Evolutionary conservation across 2,113 vertebrate species (phyloP), one percentile per base, ranked within the genome.

Genomic region (Excalfactoria chinensis): DNA sequence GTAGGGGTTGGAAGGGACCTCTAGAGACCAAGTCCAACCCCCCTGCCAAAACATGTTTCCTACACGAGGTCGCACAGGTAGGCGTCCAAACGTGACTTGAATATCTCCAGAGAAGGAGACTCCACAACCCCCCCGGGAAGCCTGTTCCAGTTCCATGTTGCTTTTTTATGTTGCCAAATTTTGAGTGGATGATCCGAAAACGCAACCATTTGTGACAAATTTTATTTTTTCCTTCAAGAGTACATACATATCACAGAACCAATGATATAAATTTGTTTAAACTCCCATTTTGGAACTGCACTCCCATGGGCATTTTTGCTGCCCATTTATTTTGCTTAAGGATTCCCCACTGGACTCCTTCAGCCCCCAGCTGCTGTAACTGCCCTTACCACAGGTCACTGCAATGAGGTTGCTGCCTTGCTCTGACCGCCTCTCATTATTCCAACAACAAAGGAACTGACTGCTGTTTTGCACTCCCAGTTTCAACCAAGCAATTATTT

Each of bases 351-450:
- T 11, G 12, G 7, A 53, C 12, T 67, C 81, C 32, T 35, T 26
- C 14, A 53, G 37, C 43, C 19, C 63, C 21, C 17, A 63, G 22
- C 5, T 41, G 11, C 40, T 13, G 41, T 6, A 4, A 35, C 2
- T 1, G 17, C 6, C 25, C 43, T 79, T n/a, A 71, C 3, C 23
- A 30, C 3, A 30, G 5, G n/a, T 34, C 1, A 0, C 11, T 43
- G 26, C 12, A 58, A 30, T 34, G 19, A 37, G 28, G 30, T 25
- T 13, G 9, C 18, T 6, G 23, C 16, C 37, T 44, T 55, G 14
- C 17, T 78, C 11, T 13, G 13, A 26, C 22, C 13, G 11, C n/a
- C 67, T 74, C 26, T 62, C 30, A 75, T 10, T 20, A 56, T 15
- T 55, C 3, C 3, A 62, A 13, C 12, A 63, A 51, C 32, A 86